phyloP scores from a whole-genome alignment of 2,888 invertebrate species.

The Ariolimax columbianus region DNA sequence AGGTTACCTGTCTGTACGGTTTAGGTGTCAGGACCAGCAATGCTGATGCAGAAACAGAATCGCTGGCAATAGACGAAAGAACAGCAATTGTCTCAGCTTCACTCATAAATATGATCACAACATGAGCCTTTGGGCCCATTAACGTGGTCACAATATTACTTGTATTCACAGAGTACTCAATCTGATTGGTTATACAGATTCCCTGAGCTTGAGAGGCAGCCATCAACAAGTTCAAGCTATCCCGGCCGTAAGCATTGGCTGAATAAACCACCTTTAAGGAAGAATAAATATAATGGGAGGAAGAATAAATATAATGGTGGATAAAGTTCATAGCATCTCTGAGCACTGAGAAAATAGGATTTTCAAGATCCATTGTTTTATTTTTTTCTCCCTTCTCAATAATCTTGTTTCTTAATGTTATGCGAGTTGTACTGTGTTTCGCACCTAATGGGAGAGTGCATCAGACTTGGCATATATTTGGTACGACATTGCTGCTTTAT shows the following conservation, averaged over 20 bases:
- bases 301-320: background rate
- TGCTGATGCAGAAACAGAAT: constrained; percentile 11
- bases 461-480: too few species aligned
- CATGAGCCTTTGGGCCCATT: constrained; percentile 57
- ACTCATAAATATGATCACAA: constrained; percentile 66
- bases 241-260: constrained; percentile 63
- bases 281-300: background rate
- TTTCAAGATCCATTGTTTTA: too few species aligned
- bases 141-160: constrained; percentile 57
- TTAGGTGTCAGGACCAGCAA: constrained; percentile 38
- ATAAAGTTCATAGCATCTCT: background rate
- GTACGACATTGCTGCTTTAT: too few species aligned
- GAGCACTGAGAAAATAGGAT: too few species aligned
- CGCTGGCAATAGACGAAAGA: constrained; percentile 56
- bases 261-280: constrained; percentile 61
- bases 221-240: constrained; percentile 60
- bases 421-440: too few species aligned
- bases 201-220: constrained; percentile 63
- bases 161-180: constrained; percentile 55
- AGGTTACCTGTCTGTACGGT: constrained; percentile 17
- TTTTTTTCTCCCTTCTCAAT: too few species aligned
- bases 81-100: constrained; percentile 57
- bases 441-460: too few species aligned
- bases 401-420: too few species aligned
- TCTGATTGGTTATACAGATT: constrained; percentile 64